These are phyloP conservation scores for Drosophila tani DNA, from an alignment of 1,140 invertebrate species.

Conservation along the genomic window DNA sequence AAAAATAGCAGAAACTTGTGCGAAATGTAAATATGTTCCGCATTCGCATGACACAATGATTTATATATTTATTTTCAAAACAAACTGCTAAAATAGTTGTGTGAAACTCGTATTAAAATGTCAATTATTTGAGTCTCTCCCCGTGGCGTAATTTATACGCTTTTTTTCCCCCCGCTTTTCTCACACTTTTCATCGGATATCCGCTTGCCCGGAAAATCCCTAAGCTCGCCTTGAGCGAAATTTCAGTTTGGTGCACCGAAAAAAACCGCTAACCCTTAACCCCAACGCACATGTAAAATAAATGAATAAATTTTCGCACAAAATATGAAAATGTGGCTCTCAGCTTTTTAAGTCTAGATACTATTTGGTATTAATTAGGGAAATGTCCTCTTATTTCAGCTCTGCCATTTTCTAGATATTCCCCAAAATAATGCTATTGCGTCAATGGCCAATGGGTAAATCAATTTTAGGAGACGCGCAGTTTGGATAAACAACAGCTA, in stretches of 20 bases:
- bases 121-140: not conserved
- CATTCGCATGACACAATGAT: not conserved
- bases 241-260: constrained; percentile 5
- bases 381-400: not conserved
- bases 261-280: constrained; percentile 1
- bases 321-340: constrained; percentile 10
- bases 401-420: not conserved
- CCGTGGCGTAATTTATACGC: not conserved
- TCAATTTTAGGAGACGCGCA: constrained; percentile 29
- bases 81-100: not conserved
- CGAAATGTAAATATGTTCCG: constrained; percentile 1
- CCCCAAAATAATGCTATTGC: constrained; percentile 24
- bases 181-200: not conserved
- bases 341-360: not conserved
- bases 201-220: not conserved
- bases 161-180: not conserved
- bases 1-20: not conserved
- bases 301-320: not conserved
- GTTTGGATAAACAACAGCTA: constrained; percentile 30
- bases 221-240: constrained; percentile 3
- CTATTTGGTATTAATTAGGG: not conserved
- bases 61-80: constrained; percentile 4
- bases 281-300: constrained; percentile 12
- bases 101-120: not conserved
- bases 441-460: constrained; percentile 41